Percentiles rank a stretch among this genome's conserved stretches.
These are phyloP conservation scores for Scaptomyza polygonia DNA, from an alignment of 2,888 invertebrate species.

Conservation along the genomic window DNA sequence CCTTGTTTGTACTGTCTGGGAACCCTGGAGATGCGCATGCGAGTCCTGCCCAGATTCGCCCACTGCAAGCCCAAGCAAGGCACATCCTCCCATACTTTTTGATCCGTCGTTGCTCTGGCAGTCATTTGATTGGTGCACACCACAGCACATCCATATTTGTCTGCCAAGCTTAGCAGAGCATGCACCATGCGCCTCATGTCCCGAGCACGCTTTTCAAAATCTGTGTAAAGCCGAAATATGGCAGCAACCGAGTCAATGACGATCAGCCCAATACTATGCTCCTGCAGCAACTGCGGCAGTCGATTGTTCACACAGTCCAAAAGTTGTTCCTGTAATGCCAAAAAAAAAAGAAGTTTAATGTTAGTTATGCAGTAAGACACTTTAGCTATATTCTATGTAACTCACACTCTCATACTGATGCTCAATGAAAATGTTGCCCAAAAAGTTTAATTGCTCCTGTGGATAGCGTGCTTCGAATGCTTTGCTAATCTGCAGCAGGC, in stretches of 20 bases:
- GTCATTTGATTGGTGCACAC: conserved; percentile 90
- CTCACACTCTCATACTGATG: conserved; percentile 86
- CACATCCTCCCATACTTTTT: conserved; percentile 72
- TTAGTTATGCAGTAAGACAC: neutral
- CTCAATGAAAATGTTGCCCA: conserved; percentile 88
- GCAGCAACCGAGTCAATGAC: conserved; percentile 91
- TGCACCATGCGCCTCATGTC: conserved; percentile 86
- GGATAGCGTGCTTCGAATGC: conserved; percentile 81
- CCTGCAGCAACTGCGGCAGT: conserved; percentile 86
- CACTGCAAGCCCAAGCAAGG: conserved; percentile 88
- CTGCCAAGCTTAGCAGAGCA: conserved; percentile 86
- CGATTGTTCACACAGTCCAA: conserved; percentile 85
- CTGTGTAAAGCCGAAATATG: conserved; percentile 86
- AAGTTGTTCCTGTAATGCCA: conserved; percentile 85
- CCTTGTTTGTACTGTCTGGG: conserved; percentile 75
- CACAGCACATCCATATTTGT: conserved; percentile 86
- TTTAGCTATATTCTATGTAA: neutral
- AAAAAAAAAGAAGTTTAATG: neutral
- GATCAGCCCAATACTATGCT: conserved; percentile 86
- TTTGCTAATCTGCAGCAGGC: conserved; percentile 86
- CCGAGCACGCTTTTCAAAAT: conserved; percentile 85
- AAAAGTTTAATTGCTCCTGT: conserved; percentile 82
- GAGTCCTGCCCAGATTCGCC: conserved; percentile 87
- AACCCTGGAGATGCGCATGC: conserved; percentile 85
- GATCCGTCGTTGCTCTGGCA: conserved; percentile 10